A percentile compares a stretch with the other conserved stretches of the same genome.
Evolutionary conservation across 2,113 vertebrate species (phyloP).

Genomic region (Chaetorhynchus papuensis): DNA sequence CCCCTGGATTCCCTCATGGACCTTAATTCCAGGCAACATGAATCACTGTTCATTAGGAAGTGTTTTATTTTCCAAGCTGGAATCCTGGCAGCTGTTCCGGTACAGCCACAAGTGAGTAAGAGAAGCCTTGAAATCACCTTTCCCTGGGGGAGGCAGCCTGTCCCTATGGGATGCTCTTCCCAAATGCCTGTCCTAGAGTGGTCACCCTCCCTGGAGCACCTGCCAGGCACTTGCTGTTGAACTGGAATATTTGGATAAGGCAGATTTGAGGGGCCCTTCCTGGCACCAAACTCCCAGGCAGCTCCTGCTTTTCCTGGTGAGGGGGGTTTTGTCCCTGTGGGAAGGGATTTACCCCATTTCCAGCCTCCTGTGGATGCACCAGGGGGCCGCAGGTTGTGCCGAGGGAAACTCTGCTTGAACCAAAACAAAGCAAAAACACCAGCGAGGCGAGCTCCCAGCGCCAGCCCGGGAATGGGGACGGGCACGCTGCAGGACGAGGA

Average conservation of each 20-base stretch:
- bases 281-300: background rate
- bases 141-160: background rate
- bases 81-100: background rate
- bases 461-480: background rate
- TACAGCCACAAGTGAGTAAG: background rate
- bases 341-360: background rate
- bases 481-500: background rate
- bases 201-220: background rate
- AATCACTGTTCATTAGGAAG: background rate
- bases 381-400: background rate
- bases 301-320: background rate
- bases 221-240: background rate
- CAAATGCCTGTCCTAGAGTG: background rate
- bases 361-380: background rate
- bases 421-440: background rate
- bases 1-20: fast-evolving
- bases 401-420: background rate
- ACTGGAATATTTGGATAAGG: background rate
- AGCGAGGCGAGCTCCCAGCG: background rate
- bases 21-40: background rate
- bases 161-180: background rate
- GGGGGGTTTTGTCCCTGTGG: background rate
- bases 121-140: background rate
- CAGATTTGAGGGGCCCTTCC: background rate
- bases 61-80: background rate